Percentiles rank a stretch among this genome's conserved stretches.
Evolutionary conservation across 2,888 invertebrate species (phyloP).

Genomic region (Aphrophora alni): DNA sequence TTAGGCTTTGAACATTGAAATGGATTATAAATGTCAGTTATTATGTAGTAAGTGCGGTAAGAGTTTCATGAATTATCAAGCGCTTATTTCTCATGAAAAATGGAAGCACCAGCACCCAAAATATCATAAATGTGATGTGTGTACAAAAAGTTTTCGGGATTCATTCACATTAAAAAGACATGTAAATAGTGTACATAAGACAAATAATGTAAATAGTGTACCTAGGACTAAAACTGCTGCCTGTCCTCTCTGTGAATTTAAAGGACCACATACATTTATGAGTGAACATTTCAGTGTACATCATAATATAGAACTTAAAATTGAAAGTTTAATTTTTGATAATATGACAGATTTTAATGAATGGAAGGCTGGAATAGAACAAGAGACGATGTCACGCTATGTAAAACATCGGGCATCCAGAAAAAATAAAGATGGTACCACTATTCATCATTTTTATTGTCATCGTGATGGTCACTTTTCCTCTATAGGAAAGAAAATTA

Average conservation of each 20-base stretch:
- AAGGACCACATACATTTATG: background rate
- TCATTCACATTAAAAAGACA: background rate
- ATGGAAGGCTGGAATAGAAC: conserved; percentile 22
- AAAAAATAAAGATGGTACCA: conserved; percentile 14
- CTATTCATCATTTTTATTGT: conserved; percentile 4
- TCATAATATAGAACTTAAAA: background rate
- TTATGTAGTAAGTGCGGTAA: background rate
- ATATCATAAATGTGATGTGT: background rate
- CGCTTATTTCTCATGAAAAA: background rate
- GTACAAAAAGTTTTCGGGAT: background rate
- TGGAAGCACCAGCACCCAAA: background rate
- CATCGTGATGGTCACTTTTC: conserved; percentile 19
- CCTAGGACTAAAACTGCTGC: background rate
- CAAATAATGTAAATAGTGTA: background rate
- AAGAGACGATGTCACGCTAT: conserved; percentile 14
- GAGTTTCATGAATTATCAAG: background rate
- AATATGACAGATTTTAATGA: background rate
- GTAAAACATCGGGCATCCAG: conserved; percentile 13
- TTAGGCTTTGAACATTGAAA: too few relatives aligned
- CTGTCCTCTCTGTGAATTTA: background rate
- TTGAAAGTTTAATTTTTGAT: background rate
- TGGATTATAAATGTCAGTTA: background rate
- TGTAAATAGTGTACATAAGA: background rate
- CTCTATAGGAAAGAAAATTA: conserved; percentile 17
- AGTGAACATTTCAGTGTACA: background rate